Percentiles rank a stretch among this genome's conserved stretches.
These are phyloP conservation scores for Autographa gamma DNA, from an alignment of 2,888 invertebrate species.

Conservation along the genomic window DNA sequence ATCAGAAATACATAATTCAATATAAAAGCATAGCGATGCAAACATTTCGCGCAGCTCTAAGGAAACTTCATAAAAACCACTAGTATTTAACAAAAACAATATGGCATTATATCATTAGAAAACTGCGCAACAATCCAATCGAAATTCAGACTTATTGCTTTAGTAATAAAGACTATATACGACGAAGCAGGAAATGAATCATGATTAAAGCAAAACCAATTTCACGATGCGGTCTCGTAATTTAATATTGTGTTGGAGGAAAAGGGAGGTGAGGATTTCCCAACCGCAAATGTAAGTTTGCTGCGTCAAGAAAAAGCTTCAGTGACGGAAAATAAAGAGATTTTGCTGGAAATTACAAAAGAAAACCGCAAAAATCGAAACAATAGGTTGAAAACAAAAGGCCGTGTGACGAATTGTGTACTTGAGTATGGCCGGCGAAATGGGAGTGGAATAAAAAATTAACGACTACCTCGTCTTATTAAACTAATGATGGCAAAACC, in stretches of 20 bases:
- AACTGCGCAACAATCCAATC: slow-evolving; percentile 32
- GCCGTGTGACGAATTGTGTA: slow-evolving; percentile 67
- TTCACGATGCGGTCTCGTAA: slow-evolving; percentile 43
- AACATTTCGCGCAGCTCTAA: slow-evolving; percentile 47
- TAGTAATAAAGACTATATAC: slow-evolving; percentile 53
- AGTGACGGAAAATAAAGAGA: slow-evolving; percentile 72
- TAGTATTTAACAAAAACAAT: slow-evolving; percentile 67
- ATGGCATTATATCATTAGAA: slow-evolving; percentile 64
- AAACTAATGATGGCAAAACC: slow-evolving; percentile 42
- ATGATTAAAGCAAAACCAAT: slow-evolving; percentile 62
- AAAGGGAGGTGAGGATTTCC: slow-evolving; percentile 9
- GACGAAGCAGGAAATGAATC: slow-evolving; percentile 57
- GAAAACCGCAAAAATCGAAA: slow-evolving; percentile 77
- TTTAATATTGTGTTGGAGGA: slow-evolving; percentile 47
- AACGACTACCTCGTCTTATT: slow-evolving; percentile 44
- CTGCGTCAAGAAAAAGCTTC: slow-evolving; percentile 65
- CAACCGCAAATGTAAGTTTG: slow-evolving; percentile 58
- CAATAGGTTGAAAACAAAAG: slow-evolving; percentile 73
- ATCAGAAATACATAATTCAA: slow-evolving; percentile 34
- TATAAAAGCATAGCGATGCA: slow-evolving; percentile 44
- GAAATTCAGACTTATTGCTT: slow-evolving; percentile 46
- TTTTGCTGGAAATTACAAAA: slow-evolving; percentile 74
- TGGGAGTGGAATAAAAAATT: slow-evolving; percentile 49
- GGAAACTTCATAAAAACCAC: slow-evolving; percentile 63
- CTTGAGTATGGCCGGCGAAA: slow-evolving; percentile 51